Evolutionary conservation across 2,113 vertebrate genomes (phyloP).

Genomic region (Gorsachius goisagi): DNA sequence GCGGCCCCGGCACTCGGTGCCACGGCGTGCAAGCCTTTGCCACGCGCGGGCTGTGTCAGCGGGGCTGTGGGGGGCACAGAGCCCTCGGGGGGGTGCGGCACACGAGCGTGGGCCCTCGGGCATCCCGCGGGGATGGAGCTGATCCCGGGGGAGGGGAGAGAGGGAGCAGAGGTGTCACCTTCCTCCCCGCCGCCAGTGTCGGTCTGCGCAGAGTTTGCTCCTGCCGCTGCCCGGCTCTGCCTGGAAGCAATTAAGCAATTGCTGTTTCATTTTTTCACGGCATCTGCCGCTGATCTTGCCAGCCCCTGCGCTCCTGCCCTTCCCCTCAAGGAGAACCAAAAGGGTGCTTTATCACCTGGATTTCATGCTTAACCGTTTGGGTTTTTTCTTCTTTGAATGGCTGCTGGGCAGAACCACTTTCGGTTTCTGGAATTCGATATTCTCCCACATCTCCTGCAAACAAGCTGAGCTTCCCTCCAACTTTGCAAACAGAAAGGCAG

Average conservation of each 20-base stretch:
- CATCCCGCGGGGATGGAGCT: background rate
- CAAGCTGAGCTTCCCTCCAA: background rate
- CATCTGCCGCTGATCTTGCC: background rate
- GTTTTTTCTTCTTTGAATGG: background rate
- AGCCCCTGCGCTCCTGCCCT: background rate
- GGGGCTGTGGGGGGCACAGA: background rate
- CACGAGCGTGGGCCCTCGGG: rapidly evolving
- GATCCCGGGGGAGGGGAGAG: background rate
- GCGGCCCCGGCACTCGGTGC: background rate
- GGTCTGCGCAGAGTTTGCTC: background rate
- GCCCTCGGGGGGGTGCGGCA: background rate
- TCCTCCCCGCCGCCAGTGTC: rapidly evolving
- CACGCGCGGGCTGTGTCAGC: rapidly evolving
- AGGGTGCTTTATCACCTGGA: background rate
- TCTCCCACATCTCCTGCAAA: background rate
- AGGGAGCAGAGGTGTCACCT: background rate
- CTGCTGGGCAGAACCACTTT: background rate
- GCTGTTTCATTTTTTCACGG: background rate
- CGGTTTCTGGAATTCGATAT: background rate
- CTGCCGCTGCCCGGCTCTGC: background rate
- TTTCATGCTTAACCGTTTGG: background rate
- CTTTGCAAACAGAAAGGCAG: background rate
- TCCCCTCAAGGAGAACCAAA: background rate
- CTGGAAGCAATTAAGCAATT: background rate
- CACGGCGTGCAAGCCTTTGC: background rate